These are phyloP conservation scores for Sinohyriopsis cumingii DNA, from an alignment of 2,888 invertebrate species.

Conservation along the genomic window DNA sequence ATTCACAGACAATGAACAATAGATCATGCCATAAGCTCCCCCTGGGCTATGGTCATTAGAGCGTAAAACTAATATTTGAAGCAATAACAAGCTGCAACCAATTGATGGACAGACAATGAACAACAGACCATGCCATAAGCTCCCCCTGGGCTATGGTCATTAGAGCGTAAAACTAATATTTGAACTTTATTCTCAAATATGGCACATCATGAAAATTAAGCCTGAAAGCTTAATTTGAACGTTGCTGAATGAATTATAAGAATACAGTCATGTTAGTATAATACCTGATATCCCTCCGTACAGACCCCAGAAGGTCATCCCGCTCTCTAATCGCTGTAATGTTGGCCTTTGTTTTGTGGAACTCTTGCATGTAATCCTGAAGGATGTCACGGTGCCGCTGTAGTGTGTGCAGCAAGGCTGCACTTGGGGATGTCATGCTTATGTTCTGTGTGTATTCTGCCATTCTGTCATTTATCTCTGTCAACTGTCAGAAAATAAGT, in stretches of 20 bases:
- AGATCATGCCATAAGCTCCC: too few relatives aligned
- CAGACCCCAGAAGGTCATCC: slow-evolving; percentile 85
- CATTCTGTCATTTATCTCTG: slow-evolving; percentile 79
- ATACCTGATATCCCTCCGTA: slow-evolving; percentile 76
- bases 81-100: too few relatives aligned
- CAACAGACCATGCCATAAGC: too few relatives aligned
- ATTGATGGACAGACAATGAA: too few relatives aligned
- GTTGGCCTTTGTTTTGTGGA: slow-evolving; percentile 86
- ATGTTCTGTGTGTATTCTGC: slow-evolving; percentile 71
- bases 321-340: slow-evolving; percentile 80
- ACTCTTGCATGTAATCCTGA: slow-evolving; percentile 93
- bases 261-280: neutral
- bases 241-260: neutral
- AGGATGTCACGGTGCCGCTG: slow-evolving; percentile 96
- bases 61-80: too few relatives aligned
- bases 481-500: slow-evolving; percentile 77
- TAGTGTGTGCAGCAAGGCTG: slow-evolving; percentile 92
- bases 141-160: too few relatives aligned
- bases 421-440: slow-evolving; percentile 73
- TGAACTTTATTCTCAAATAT: too few relatives aligned
- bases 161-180: too few relatives aligned
- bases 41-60: too few relatives aligned
- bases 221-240: too few relatives aligned
- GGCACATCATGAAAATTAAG: too few relatives aligned
- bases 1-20: too few relatives aligned